Evolutionary conservation across 2,888 invertebrate genomes (phyloP), one percentile per base, ranked within the genome.

Genomic region (Ornithoptera alexandrae): DNA sequence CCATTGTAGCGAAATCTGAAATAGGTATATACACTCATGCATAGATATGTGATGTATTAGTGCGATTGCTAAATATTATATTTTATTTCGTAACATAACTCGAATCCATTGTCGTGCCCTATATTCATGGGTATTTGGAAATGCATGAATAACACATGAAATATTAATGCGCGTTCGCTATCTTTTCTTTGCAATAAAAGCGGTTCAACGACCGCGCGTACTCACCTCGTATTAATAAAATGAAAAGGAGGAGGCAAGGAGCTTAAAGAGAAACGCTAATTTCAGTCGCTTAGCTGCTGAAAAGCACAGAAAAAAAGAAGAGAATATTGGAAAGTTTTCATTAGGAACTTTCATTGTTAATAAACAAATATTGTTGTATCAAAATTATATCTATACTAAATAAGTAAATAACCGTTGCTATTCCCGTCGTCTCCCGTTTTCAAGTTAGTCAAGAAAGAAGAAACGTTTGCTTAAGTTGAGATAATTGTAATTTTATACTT

Each of bases 91-190:
- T 72, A 73, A 73, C 70, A 69, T 59, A 61, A 56, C 62, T 61
- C 58, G 72, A 36, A 74, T 74, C 71, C 67, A 76, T 73, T 75
- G 73, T 76, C 70, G 70, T 73, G 75, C 64, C 73, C 74, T 74
- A 76, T 74, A 76, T 78, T 76, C 74, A 72, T 72, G 74, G 72
- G 77, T 84, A 79, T 84, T 82, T 80, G 79, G 79, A 81, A 79
- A 79, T 78, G 73, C 74, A 84, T 85, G 84, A 85, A 84, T 85
- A 83, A 84, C 79, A 79, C 85, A 85, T 85, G 78, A 78, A 81
- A 85, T 84, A 82, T 76, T 85, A 84, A 85, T 84, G 75, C 71
- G 77, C 79, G 77, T 82, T 81, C 81, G 80, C 76, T 81, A 80
- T 79, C 77, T 80, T 82, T 81, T 81, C 81, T 80, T 81, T 77